Conservation (phyloP, 2,888 invertebrate genomes). For the Helleia helle region DNA sequence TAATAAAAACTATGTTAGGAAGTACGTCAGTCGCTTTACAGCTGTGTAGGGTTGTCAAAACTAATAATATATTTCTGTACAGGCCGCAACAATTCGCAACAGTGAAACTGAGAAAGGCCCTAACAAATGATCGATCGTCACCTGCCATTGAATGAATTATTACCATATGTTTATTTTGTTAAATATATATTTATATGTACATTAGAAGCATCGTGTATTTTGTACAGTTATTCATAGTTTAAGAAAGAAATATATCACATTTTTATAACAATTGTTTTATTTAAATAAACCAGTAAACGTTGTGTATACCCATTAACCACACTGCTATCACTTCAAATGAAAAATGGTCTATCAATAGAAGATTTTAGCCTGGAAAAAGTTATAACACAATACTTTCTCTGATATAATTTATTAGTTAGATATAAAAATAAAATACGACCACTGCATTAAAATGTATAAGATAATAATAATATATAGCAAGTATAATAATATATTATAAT, state of each 20-base stretch:
- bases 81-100: slow-evolving; percentile 92
- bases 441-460: no score
- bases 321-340: no score
- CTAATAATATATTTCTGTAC: slow-evolving; percentile 40
- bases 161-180: slow-evolving; percentile 58
- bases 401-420: no score
- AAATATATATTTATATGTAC: slow-evolving; percentile 64
- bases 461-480: no score
- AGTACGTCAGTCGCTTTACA: no score
- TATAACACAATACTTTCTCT: no score
- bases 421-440: no score
- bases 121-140: slow-evolving; percentile 89
- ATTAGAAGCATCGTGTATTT: slow-evolving; percentile 69
- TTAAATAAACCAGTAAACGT: slow-evolving; percentile 27
- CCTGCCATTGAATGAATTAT: slow-evolving; percentile 78
- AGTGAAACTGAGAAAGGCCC: slow-evolving; percentile 89
- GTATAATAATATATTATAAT: no score
- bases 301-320: no score
- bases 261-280: slow-evolving; percentile 57
- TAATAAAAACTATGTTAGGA: no score
- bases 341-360: no score
- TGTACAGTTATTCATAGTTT: slow-evolving; percentile 74
- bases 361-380: no score
- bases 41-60: slow-evolving; percentile 10
- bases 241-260: slow-evolving; percentile 72